Evolutionary conservation across 1,140 invertebrate species (phyloP), one percentile per base, ranked within the genome.

Genomic region (Ips nitidus): DNA sequence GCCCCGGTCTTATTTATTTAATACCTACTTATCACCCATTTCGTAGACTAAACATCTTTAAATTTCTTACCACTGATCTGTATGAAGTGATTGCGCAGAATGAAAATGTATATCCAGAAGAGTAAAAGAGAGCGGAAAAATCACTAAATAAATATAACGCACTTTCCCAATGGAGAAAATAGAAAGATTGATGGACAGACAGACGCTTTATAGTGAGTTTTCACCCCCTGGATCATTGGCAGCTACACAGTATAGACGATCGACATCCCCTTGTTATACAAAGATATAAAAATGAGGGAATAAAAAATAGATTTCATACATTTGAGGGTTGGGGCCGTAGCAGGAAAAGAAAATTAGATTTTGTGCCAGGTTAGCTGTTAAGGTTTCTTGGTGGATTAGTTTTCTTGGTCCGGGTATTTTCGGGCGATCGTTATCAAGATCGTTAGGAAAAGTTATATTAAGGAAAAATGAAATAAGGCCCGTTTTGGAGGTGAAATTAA

Each of bases 21-120:
- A 68, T 68, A 60, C 66, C 66, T 68, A 66, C 64, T 68, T 68
- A 68, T 68, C 66, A 39, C 66, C 66, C 56, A 52, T 68, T 60
- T 68, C 47, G 8, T 60, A 59, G 66, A 68, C 66, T 68, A 68
- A 68, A 68, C 52, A 66, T 50, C 22, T 22, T 22, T 22, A 22
- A 22, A 22, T 22, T 22, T 22, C 22, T 22, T 22, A 22, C 22
- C 22, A 22, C 22, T 22, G 22, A 22, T 22, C 22, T 22, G 22
- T 22, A 22, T 22, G 22, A 22, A 22, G 22, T 22, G 22, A 22
- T 22, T 22, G 22, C 22, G 22, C 22, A 22, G 22, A 22, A 22
- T 22, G 22, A 22, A 22, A 22, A 22, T 22, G 22, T 6, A 50
- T 50, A 50, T 22, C 7, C 45, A 8, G 45, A 50, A 50, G 22